Base-by-base conservation (phyloP, 2,888 invertebrate species). In the Drosophila fulvimacula region DNA sequence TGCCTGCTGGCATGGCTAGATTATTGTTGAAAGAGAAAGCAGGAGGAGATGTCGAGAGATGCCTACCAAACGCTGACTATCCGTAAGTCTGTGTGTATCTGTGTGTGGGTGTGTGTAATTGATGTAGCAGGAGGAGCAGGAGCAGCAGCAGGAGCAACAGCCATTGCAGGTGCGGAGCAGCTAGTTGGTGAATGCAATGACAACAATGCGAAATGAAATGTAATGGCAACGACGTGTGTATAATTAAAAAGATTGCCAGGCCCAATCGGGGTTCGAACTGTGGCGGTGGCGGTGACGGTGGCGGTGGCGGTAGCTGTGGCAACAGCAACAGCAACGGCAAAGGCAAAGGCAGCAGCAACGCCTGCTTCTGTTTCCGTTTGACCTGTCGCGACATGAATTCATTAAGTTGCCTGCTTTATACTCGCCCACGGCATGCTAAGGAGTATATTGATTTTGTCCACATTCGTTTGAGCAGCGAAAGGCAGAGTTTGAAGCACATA, bases 211-310 rank as follows among this genome's bases (percentile, higher is more conserved):
- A 74, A 86, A 79, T 79, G 86, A 80, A 85, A 88, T 85, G 86
- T 85, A 88, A 84, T 88, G 83, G 81, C 72, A 72, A 69, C 83
- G 83, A 84, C 88, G 88, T 84, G 84, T 85, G 81, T 85, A 81
- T 84, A 84, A 88, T 84, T 84, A 88, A 84, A 88, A 85, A 49
- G 56, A 44, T 51, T 44, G 19, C 41, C 48, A 11, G 32, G 27
- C 39, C 52, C 49, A 34, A 51, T 38, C 32, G 27, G 44, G 55
- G 41, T 41, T 73, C 69, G 69, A 73, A 73, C 58, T 60, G 21
- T 17, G 52, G 44, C 17, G 38, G 55, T 15, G 21, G 21, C 34
- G 15, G 32, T 1, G 48, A n/a, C n/a, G n/a, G 21, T n/a, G 48
- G 44, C 19, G 32, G 51, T 15, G 15, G 21, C 34, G 15, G 34